Evolutionary conservation across 2,113 vertebrate genomes (phyloP), one percentile per base, ranked within the genome.

Genomic region (Ictalurus punctatus): DNA sequence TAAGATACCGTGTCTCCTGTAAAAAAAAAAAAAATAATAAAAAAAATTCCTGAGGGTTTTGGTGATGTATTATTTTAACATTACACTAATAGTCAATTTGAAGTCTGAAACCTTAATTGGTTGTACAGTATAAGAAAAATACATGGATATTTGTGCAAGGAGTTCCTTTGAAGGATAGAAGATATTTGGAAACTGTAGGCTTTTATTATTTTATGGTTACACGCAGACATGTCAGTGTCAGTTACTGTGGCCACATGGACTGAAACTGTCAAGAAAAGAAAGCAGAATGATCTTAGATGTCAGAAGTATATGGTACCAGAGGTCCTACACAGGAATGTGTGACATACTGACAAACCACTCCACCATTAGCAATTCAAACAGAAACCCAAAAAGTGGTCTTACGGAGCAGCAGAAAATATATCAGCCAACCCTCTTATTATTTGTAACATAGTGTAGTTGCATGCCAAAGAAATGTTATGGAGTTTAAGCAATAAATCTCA

Each of bases 61-160:
- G 92, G 90, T 90, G 85, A 90, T 92, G 88, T 71, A 89, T 74
- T 90, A 92, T 92, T 92, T 19, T 85, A 67, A 71, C 52, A 80
- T 65, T 2, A 61, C 14, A 48, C 13, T 52, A n/a, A 34, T 30
- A 61, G 17, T 19, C 86, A 91, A 93, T 88, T 94, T 80, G n/a
- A 91, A 90, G 90, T 93, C 34, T 78, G 89, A 94, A 94, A 93
- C 93, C 91, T 93, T 92, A 94, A 93, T 93, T 94, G 90, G 88
- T 93, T 92, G 91, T 92, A 93, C 93, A 90, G 91, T 92, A 93
- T 93, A 90, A 90, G 94, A 91, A 94, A 93, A 90, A 93, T 93
- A 91, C 88, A 91, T 61, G 73, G 91, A 85, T 93, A 90, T 88
- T 85, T 74, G 16, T 69, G 37, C 54, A 85, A 16, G 58, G 7